Evolutionary conservation across 2,113 vertebrate genomes (phyloP), one percentile per base, ranked within the genome.

Genomic region (Gavialis gangeticus): DNA sequence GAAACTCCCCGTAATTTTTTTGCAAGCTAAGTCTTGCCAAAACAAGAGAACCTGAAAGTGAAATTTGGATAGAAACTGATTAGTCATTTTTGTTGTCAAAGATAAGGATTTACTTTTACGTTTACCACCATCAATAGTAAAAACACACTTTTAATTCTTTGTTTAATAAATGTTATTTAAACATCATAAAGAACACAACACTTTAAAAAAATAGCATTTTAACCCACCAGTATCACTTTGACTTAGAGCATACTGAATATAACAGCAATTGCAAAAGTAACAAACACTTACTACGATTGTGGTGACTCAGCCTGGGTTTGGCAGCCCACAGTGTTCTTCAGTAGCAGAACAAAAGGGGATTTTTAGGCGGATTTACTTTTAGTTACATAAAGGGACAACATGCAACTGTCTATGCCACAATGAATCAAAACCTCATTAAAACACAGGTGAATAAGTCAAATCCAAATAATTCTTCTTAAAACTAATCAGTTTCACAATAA

Each of bases 251-350:
- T 34, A 89, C 12, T 82, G 90, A 95, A 77, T 24, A 21, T 89
- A 96, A 96, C 87, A 93, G 87, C 87, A 79, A 85, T 73, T 2
- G 0, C 88, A 84, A 18, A 95, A 96, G 90, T 95, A 96, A 46
- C 92, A 93, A 95, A 96, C 90, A 93, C 85, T 95, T 92, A 94
- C 96, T 96, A 94, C 95, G 25, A 95, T 63, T 95, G 90, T 95
- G 95, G 94, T 96, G 93, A 97, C 90, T 97, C 94, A 97, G 89
- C 78, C 92, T 95, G 87, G 90, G 93, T 92, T 97, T 97, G 95
- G 93, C 95, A 96, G 94, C 94, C 96, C 82, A 93, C 93, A 95
- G 78, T 89, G 95, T 93, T 96, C 95, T 87, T 95, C 96, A 95
- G 95, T 91, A 96, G 92, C 89, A 95, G 95, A 96, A 96, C 94